Evolutionary conservation across 2,888 invertebrate species (phyloP).

Genomic region (Allolobophora icterica): DNA sequence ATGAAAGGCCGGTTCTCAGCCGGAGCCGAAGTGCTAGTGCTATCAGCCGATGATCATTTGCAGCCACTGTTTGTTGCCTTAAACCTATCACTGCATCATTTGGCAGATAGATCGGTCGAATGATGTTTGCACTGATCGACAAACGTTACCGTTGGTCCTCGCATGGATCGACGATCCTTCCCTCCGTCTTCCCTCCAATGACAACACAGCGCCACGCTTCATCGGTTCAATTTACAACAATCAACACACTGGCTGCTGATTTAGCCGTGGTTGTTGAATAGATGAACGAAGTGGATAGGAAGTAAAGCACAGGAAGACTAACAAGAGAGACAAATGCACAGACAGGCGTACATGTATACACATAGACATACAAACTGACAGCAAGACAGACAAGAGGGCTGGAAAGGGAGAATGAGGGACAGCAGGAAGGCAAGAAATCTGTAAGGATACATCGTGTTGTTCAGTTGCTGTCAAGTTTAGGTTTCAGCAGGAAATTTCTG

Average conservation of each 20-base stretch:
- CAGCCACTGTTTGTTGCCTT: conserved; percentile 17
- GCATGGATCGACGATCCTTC: not conserved
- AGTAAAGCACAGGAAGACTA: conserved; percentile 17
- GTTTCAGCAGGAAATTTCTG: too few relatives aligned
- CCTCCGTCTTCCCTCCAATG: not conserved
- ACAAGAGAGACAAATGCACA: not conserved
- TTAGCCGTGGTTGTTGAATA: not conserved
- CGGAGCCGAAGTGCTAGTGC: not conserved
- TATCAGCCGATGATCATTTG: not conserved
- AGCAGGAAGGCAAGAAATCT: too few relatives aligned
- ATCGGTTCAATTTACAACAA: not conserved
- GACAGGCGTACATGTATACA: not conserved
- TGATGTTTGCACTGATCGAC: conserved; percentile 10
- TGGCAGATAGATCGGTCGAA: not conserved
- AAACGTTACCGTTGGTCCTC: not conserved
- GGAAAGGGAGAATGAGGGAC: too few relatives aligned
- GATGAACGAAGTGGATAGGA: not conserved
- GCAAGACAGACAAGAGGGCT: too few relatives aligned
- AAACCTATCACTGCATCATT: not conserved
- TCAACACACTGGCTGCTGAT: conserved; percentile 9
- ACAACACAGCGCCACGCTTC: not conserved
- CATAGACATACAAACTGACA: not conserved
- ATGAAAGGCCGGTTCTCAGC: not conserved
- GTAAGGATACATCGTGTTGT: too few relatives aligned
- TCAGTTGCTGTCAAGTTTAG: too few relatives aligned